Percentiles rank a stretch among this genome's conserved stretches.
phyloP scores from a whole-genome alignment of 1,140 invertebrate genomes.

The Ceratosolen fusciceps region DNA sequence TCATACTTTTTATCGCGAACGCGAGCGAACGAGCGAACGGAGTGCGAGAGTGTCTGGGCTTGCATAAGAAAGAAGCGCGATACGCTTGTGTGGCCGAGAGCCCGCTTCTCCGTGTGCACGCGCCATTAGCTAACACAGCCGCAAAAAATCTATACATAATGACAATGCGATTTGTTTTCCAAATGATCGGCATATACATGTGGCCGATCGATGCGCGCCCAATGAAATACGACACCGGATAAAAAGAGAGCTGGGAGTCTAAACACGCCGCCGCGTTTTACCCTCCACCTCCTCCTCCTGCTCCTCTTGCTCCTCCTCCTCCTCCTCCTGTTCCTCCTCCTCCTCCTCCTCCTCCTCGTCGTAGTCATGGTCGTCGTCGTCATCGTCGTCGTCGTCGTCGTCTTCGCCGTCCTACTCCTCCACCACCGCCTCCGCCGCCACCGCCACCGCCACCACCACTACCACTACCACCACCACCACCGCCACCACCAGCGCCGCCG shows the following conservation, averaged over 20 bases:
- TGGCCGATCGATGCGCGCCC: constrained; percentile 52
- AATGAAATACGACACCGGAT: constrained; percentile 69
- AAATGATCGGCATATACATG: constrained; percentile 62
- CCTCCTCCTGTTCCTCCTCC: background rate
- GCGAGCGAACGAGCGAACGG: background rate
- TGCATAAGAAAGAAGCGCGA: constrained; percentile 30
- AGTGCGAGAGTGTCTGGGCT: constrained; percentile 15
- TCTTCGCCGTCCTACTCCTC: too few relatives aligned
- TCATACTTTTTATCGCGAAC: constrained; percentile 33
- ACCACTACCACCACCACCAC: too few relatives aligned
- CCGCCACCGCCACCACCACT: too few relatives aligned
- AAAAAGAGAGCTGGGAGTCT: constrained; percentile 61
- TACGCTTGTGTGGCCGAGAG: background rate
- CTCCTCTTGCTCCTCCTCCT: background rate
- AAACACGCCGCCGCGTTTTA: constrained; percentile 56
- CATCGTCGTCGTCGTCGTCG: too few relatives aligned
- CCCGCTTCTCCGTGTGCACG: background rate
- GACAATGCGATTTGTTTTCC: constrained; percentile 67
- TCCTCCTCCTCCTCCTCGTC: background rate
- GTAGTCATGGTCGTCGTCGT: background rate
- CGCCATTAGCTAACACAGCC: constrained; percentile 3
- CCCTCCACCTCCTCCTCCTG: background rate
- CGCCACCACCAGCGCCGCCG: too few relatives aligned
- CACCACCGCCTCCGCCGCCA: too few relatives aligned
- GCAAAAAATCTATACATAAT: constrained; percentile 22